Conservation (phyloP, 2,797 vertebrate genomes). For the Sebastes ruberrimus region DNA sequence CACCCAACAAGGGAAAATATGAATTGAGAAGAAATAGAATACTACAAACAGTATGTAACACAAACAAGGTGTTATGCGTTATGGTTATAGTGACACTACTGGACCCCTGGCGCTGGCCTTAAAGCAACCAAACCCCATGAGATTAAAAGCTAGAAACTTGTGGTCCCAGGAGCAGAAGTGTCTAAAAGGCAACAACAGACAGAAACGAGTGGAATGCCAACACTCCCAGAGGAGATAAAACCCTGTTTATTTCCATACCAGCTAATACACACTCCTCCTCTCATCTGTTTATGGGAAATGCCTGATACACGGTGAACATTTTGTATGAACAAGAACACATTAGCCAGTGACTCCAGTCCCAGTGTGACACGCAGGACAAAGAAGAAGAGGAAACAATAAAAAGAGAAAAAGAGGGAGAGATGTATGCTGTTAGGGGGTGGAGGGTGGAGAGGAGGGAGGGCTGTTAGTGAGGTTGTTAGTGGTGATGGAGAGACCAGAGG, state of each 20-base stretch:
- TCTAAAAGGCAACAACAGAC: slow-evolving; percentile 42
- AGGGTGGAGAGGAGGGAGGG: background rate
- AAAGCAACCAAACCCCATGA: background rate
- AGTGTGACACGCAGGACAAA: slow-evolving; percentile 32
- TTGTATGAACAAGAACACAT: slow-evolving; percentile 43
- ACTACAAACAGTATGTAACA: background rate
- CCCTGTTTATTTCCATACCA: slow-evolving; percentile 41
- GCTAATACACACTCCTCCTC: slow-evolving; percentile 28
- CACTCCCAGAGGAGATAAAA: slow-evolving; percentile 42
- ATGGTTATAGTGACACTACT: background rate
- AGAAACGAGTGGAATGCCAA: slow-evolving; percentile 57
- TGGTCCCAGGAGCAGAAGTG: background rate
- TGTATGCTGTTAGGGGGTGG: background rate
- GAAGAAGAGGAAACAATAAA: slow-evolving; percentile 19
- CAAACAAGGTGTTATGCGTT: background rate
- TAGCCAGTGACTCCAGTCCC: slow-evolving; percentile 55
- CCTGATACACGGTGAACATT: slow-evolving; percentile 47
- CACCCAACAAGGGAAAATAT: background rate
- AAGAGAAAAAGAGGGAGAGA: slow-evolving; percentile 20
- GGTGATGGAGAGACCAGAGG: slow-evolving; percentile 78
- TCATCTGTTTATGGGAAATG: slow-evolving; percentile 45
- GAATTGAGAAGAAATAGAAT: background rate
- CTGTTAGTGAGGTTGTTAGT: slow-evolving; percentile 55
- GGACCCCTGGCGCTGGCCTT: background rate
- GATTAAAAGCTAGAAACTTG: background rate